phyloP scores from a whole-genome alignment of 2,113 vertebrate species.

The Scomber colias region DNA sequence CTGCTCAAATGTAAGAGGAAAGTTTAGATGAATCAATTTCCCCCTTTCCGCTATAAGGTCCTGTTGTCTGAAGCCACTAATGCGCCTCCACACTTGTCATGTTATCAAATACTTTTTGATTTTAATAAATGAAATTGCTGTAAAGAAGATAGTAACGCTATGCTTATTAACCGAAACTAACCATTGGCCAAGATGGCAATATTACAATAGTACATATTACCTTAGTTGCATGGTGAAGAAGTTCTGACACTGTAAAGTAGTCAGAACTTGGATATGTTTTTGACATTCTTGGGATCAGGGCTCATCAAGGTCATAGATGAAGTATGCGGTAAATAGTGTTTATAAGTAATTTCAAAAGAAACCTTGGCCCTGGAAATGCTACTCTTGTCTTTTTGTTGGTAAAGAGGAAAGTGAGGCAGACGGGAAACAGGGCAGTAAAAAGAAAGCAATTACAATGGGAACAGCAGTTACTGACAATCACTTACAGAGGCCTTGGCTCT shows the following conservation, averaged over 20 bases:
- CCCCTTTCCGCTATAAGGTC: constrained; percentile 10
- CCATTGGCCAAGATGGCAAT: not conserved
- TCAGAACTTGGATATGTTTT: constrained; percentile 32
- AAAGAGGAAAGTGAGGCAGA: constrained; percentile 52
- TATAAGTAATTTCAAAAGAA: constrained; percentile 44
- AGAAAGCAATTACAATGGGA: constrained; percentile 68
- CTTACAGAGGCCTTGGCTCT: constrained; percentile 58
- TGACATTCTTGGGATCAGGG: constrained; percentile 10
- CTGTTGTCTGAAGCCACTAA: constrained; percentile 7
- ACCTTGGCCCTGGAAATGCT: constrained; percentile 36
- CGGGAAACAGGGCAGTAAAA: constrained; percentile 47
- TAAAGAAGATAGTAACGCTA: constrained; percentile 2
- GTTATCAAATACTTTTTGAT: not conserved
- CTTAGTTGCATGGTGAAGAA: constrained; percentile 11
- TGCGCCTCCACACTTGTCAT: constrained; percentile 14
- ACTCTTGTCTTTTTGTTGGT: constrained; percentile 45
- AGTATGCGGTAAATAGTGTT: constrained; percentile 33
- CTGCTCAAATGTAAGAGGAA: constrained; percentile 9
- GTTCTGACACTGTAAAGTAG: not conserved
- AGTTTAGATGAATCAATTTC: constrained; percentile 18
- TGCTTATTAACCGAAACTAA: constrained; percentile 5
- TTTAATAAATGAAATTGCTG: constrained; percentile 2
- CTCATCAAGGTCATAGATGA: constrained; percentile 34
- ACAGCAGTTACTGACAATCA: constrained; percentile 65
- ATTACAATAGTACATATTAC: not conserved